These are phyloP conservation scores for Polyommatus iphigenia DNA, from an alignment of 2,888 invertebrate genomes.

Conservation along the genomic window DNA sequence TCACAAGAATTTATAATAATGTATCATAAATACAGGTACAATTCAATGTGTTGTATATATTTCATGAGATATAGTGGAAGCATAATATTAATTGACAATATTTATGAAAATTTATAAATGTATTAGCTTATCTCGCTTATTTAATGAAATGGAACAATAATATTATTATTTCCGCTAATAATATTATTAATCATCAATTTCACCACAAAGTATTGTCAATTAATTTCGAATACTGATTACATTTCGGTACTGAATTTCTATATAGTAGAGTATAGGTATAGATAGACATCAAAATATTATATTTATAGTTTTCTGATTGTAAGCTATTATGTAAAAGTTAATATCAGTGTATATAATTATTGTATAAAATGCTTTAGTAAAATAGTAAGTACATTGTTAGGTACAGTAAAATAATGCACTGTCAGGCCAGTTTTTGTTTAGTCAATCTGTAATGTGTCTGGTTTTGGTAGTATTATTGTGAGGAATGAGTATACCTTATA, in stretches of 20 bases:
- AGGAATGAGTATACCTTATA: neutral
- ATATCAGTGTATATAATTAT: conserved; percentile 11
- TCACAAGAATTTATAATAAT: neutral
- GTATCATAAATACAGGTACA: neutral
- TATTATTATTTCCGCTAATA: neutral
- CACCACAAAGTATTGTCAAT: conserved; percentile 14
- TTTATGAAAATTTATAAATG: neutral
- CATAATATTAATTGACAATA: conserved; percentile 23
- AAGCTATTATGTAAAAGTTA: conserved; percentile 9
- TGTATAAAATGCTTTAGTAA: conserved; percentile 23
- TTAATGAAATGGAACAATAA: neutral
- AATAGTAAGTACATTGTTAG: conserved; percentile 18
- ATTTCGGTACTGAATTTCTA: neutral
- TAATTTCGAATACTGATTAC: neutral
- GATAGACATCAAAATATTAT: conserved; percentile 30
- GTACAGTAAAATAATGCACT: neutral
- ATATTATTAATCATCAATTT: neutral
- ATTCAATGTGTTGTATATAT: conserved; percentile 1
- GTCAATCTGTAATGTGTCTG: neutral
- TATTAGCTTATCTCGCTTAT: neutral
- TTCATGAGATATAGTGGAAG: neutral
- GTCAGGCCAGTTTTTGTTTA: conserved; percentile 10
- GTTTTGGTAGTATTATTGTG: neutral
- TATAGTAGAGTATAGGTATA: conserved; percentile 16
- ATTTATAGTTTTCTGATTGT: conserved; percentile 13